Evolutionary conservation across 2,113 vertebrate genomes (phyloP), one percentile per base, ranked within the genome.

Genomic region (Leucosticte australis): DNA sequence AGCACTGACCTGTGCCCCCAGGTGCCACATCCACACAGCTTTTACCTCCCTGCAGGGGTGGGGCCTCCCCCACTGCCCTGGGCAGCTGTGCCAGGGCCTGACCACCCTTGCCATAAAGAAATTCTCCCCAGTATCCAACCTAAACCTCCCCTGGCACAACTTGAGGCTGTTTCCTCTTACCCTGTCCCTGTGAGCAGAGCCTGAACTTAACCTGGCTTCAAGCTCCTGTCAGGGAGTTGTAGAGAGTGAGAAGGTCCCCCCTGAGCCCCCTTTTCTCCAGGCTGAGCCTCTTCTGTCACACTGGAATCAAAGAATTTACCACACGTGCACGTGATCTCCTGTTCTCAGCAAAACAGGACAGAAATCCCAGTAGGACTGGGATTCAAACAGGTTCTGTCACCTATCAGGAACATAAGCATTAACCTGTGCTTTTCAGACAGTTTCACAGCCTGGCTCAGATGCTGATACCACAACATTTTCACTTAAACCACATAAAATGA

Each of bases 291-390:
- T 49, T 53, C 18, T 39, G 16, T 71, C 19, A 46, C 62, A 18
- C 41, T 68, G 75, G 53, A 83, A 65, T 73, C 44, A 33, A 83
- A 76, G 49, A 59, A 79, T 62, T 70, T 68, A 22, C 44, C 52
- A 28, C 4, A 4, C 4, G 6, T 56, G 50, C 17, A 33, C 0
- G 0, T 7, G 22, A 15, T 33, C 13, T 77, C n/a, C 64, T 52
- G 42, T 59, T 39, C 60, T 68, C 53, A 39, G 83, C 35, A 52
- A 56, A 63, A 55, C 16, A 33, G 75, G 53, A 50, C 35, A 62
- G 63, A 47, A 90, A 63, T 52, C 71, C 21, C 44, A 22, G 39
- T 4, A 30, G 71, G 27, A 56, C 39, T 2, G 2, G 70, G 30
- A 19, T 39, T 63, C 5, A 1, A 2, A 19, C 71, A 56, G 49